Conservation (phyloP, 2,113 vertebrate genomes). For the Pantherophis guttatus region DNA sequence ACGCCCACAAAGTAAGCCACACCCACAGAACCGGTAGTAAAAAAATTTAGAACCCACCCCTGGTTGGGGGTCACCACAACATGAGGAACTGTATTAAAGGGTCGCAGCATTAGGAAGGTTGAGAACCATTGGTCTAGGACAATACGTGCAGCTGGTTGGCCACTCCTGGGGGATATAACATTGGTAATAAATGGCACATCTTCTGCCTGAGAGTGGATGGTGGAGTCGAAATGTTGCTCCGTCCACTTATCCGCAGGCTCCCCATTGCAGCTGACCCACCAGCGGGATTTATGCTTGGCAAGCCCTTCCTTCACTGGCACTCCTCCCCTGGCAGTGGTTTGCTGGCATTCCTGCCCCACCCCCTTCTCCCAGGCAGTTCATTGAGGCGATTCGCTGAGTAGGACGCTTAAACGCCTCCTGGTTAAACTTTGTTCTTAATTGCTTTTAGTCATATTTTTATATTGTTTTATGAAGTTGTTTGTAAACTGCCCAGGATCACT, state of each 20-base stretch:
- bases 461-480: neutral
- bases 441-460: neutral
- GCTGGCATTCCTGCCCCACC: too few relatives aligned
- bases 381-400: neutral
- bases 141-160: neutral
- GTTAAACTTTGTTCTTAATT: neutral
- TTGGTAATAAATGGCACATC: neutral
- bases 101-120: too few relatives aligned
- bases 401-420: neutral
- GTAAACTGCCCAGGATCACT: neutral
- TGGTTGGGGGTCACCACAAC: too few relatives aligned
- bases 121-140: neutral
- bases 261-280: neutral
- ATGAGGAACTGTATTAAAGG: too few relatives aligned
- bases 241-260: too few relatives aligned
- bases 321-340: neutral
- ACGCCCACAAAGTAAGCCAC: too few relatives aligned
- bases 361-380: too few relatives aligned
- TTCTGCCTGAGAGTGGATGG: neutral
- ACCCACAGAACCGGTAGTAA: too few relatives aligned
- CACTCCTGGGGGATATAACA: neutral
- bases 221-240: neutral
- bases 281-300: neutral
- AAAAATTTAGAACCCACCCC: too few relatives aligned
- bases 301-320: neutral